Evolutionary conservation across 1,140 invertebrate species (phyloP).

Genomic region (Maconellicoccus hirsutus): DNA sequence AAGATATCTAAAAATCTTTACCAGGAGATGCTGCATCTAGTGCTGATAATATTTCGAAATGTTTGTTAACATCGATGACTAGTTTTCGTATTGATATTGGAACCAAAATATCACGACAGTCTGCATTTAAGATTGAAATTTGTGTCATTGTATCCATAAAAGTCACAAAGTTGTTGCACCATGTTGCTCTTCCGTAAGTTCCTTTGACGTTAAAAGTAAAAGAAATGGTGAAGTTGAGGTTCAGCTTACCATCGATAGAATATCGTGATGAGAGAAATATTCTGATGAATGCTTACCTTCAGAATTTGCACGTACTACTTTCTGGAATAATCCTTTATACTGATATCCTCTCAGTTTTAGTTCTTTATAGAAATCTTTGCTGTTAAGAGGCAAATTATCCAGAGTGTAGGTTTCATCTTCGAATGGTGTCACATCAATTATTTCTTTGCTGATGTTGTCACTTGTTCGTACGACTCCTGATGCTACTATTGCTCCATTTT

Average conservation of each 20-base stretch:
- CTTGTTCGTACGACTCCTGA: slow-evolving; percentile 47
- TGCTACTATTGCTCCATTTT: slow-evolving; percentile 61
- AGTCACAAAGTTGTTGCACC: slow-evolving; percentile 83
- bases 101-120: not conserved
- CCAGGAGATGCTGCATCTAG: not conserved
- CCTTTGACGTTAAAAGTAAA: no score
- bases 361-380: slow-evolving; percentile 84
- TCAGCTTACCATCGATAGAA: no score
- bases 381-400: slow-evolving; percentile 35
- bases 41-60: not conserved
- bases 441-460: slow-evolving; percentile 32
- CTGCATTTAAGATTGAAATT: slow-evolving; percentile 38
- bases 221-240: no score
- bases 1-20: not conserved
- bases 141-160: slow-evolving; percentile 91
- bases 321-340: slow-evolving; percentile 67
- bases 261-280: no score
- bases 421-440: slow-evolving; percentile 37
- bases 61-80: not conserved
- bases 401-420: slow-evolving; percentile 27
- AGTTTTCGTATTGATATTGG: not conserved
- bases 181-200: slow-evolving; percentile 41
- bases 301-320: slow-evolving; percentile 41
- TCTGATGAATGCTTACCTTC: no score
- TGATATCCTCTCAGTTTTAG: slow-evolving; percentile 81